Evolutionary conservation across 2,888 invertebrate genomes (phyloP).

Genomic region (Brachyptera putata): DNA sequence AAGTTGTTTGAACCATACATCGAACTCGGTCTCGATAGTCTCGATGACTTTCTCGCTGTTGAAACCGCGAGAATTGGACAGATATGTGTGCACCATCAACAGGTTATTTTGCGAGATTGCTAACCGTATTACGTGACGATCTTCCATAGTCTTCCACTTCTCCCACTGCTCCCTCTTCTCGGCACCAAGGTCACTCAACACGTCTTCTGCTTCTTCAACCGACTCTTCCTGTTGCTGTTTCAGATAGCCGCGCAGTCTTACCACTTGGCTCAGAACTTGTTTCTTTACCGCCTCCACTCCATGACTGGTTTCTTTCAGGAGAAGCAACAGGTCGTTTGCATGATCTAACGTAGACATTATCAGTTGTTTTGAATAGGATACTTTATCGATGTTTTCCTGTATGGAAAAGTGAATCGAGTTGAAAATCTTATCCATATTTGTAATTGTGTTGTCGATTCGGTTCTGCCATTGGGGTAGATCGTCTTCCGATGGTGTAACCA

Average conservation of each 20-base stretch:
- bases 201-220: slow-evolving; percentile 8
- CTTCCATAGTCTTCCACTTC: slow-evolving; percentile 26
- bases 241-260: slow-evolving; percentile 22
- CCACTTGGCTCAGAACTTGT: slow-evolving; percentile 25
- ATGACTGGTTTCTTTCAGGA: background rate
- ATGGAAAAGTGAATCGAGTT: slow-evolving; percentile 6
- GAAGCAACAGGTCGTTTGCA: slow-evolving; percentile 21
- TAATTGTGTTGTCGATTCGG: slow-evolving; percentile 2
- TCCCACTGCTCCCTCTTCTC: slow-evolving; percentile 14
- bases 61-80: slow-evolving; percentile 25
- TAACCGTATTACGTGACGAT: slow-evolving; percentile 27
- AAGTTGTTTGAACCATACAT: slow-evolving; percentile 59
- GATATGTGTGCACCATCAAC: slow-evolving; percentile 26
- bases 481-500: background rate
- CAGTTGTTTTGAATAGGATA: slow-evolving; percentile 23
- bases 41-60: background rate
- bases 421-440: slow-evolving; percentile 26
- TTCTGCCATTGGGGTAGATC: background rate
- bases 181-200: slow-evolving; percentile 17
- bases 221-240: background rate
- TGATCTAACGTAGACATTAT: slow-evolving; percentile 23
- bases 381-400: slow-evolving; percentile 13
- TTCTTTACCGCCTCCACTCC: slow-evolving; percentile 1
- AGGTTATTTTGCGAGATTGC: slow-evolving; percentile 25
- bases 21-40: slow-evolving; percentile 48